phyloP scores from a whole-genome alignment of 2,797 vertebrate genomes.

The Coilia nasus region DNA sequence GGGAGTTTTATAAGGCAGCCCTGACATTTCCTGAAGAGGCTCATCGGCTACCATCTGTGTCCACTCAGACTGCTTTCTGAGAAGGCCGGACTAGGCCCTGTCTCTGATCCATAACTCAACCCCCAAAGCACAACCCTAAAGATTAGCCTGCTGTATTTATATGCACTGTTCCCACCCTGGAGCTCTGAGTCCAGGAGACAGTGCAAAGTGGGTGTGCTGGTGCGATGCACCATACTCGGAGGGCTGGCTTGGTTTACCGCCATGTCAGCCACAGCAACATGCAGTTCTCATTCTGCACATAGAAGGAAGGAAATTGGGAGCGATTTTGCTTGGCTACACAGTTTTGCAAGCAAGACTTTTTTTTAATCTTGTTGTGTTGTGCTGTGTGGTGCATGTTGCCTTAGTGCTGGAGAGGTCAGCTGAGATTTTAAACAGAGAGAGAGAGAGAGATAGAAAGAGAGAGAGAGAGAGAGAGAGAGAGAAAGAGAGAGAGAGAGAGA shows the following conservation, averaged over 20 bases:
- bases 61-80: neutral
- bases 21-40: neutral
- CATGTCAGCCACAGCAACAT: slow-evolving; percentile 34
- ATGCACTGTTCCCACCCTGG: neutral
- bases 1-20: neutral
- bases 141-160: neutral
- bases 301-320: neutral
- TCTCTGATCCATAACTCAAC: neutral
- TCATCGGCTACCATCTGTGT: neutral
- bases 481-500: no score
- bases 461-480: no score
- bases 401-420: neutral
- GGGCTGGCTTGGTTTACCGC: slow-evolving; percentile 27
- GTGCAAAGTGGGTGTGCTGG: neutral
- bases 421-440: neutral
- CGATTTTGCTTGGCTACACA: slow-evolving; percentile 13
- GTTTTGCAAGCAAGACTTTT: slow-evolving; percentile 9
- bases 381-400: no score
- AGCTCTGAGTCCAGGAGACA: neutral
- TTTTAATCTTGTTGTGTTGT: neutral
- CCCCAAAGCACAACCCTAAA: neutral
- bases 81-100: neutral
- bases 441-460: no score
- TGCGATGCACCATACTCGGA: neutral
- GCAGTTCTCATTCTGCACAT: slow-evolving; percentile 8